Evolutionary conservation across 2,113 vertebrate genomes (phyloP).

Genomic region (Callocephalon fimbriatum): DNA sequence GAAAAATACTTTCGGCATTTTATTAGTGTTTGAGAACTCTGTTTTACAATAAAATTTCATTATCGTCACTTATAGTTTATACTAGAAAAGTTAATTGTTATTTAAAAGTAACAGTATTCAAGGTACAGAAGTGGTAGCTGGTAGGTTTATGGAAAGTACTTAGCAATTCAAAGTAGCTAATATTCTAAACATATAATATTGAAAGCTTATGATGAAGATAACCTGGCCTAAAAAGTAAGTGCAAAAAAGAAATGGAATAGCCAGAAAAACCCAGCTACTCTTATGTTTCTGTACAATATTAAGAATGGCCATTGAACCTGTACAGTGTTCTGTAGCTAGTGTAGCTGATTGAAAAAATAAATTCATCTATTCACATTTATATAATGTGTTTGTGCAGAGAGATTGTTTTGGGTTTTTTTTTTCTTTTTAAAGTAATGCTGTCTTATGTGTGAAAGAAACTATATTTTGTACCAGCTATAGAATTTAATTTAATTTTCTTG

Average conservation of each 20-base stretch:
- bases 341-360: background rate
- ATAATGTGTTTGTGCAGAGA: background rate
- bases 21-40: background rate
- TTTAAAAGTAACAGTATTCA: background rate
- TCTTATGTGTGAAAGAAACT: background rate
- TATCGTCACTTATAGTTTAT: background rate
- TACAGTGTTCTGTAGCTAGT: background rate
- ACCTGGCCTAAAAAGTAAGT: background rate
- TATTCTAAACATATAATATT: background rate
- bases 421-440: background rate
- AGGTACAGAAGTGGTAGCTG: background rate
- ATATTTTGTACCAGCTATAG: background rate
- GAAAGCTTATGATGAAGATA: background rate
- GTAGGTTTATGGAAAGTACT: background rate
- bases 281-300: background rate
- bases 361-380: background rate
- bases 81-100: background rate
- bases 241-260: background rate
- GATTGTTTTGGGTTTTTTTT: background rate
- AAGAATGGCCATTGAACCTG: background rate
- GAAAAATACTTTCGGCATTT: background rate
- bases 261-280: background rate
- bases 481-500: background rate
- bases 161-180: background rate
- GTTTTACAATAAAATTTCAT: background rate